phyloP scores from a whole-genome alignment of 2,888 invertebrate genomes.

The Proisotoma minuta region DNA sequence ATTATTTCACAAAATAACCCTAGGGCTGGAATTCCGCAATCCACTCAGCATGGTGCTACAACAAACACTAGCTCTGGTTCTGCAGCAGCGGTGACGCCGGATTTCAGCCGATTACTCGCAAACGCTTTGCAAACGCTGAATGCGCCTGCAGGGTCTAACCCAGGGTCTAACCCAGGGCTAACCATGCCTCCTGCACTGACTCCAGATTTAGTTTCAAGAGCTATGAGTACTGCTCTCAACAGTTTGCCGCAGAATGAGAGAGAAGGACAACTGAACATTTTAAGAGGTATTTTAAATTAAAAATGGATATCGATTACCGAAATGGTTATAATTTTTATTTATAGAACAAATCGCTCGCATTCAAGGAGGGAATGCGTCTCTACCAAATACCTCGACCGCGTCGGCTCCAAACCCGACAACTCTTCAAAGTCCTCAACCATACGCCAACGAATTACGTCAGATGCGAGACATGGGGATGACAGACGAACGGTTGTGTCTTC shows the following conservation, averaged over 20 bases:
- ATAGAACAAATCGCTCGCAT: not conserved
- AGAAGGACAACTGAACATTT: slow-evolving; percentile 32
- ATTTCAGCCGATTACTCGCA: too few relatives aligned
- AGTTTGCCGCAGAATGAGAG: slow-evolving; percentile 39
- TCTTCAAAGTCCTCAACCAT: slow-evolving; percentile 19
- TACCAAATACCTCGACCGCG: not conserved
- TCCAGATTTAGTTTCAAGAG: slow-evolving; percentile 39
- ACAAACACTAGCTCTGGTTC: too few relatives aligned
- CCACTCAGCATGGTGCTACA: too few relatives aligned
- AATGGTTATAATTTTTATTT: too few relatives aligned
- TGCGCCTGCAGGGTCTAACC: slow-evolving; percentile 30
- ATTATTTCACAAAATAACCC: too few relatives aligned
- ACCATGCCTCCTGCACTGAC: slow-evolving; percentile 20
- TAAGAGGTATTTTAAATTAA: slow-evolving; percentile 24
- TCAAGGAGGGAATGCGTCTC: not conserved
- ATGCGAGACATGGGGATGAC: slow-evolving; percentile 88
- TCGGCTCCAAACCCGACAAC: not conserved
- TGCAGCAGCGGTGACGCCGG: too few relatives aligned
- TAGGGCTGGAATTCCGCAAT: too few relatives aligned
- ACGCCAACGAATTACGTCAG: slow-evolving; percentile 55
- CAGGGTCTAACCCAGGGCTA: slow-evolving; percentile 22
- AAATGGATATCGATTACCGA: not conserved
- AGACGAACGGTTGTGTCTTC: slow-evolving; percentile 76
- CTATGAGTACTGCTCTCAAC: slow-evolving; percentile 37
- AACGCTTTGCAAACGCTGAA: too few relatives aligned